phyloP scores from a whole-genome alignment of 92 coral and sea anemone species.

The Bergia sp. region DNA sequence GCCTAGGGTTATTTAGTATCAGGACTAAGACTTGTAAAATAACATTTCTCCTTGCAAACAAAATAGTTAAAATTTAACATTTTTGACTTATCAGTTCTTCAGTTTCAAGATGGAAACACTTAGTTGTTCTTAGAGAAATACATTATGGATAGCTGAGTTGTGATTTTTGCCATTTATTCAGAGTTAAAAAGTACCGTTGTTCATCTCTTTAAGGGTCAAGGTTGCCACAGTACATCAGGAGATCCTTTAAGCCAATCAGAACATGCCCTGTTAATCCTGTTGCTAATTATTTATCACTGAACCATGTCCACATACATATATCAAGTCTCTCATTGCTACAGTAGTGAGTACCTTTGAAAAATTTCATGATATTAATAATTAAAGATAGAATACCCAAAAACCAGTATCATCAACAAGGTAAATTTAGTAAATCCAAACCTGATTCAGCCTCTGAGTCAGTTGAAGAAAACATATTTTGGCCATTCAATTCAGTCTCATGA shows the following conservation, averaged over 20 bases:
- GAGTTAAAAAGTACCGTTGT: too few species aligned
- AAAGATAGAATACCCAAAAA: too few species aligned
- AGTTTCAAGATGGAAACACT: background rate
- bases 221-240: conserved; percentile 18
- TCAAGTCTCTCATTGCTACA: background rate
- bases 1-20: too few species aligned
- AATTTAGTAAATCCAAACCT: too few species aligned
- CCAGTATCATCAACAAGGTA: too few species aligned
- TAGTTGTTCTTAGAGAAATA: background rate
- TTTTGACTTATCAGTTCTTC: background rate
- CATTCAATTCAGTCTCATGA: too few species aligned
- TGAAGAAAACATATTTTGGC: too few species aligned
- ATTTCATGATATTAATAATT: too few species aligned
- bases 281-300: background rate
- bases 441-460: too few species aligned
- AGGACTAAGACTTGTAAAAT: too few species aligned
- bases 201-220: background rate
- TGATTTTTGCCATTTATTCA: background rate
- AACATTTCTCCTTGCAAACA: background rate
- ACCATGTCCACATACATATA: background rate
- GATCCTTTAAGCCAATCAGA: background rate
- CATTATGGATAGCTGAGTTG: background rate
- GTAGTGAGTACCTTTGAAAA: too few species aligned
- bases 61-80: background rate
- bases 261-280: background rate